A percentile compares a stretch with the other conserved stretches of the same genome.
Evolutionary conservation across 2,797 vertebrate species (phyloP).

Genomic region (Semaprochilodus insignis): DNA sequence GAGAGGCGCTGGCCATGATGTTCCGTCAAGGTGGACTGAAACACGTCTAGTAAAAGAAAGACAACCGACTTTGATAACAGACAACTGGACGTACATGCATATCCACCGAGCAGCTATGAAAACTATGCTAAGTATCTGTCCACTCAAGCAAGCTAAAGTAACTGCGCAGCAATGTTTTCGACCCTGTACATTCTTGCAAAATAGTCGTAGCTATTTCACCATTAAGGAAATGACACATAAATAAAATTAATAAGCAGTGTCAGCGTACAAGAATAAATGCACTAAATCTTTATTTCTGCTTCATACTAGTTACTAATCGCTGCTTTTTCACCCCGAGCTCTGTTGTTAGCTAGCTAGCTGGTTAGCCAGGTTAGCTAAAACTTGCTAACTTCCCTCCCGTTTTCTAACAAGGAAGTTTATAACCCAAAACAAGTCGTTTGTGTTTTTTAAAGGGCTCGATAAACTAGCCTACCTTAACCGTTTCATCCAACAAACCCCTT

Average conservation of each 20-base stretch:
- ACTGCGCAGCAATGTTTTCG: background rate
- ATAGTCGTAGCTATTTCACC: background rate
- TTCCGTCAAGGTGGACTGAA: constrained; percentile 15
- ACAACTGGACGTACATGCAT: no score
- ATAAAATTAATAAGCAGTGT: background rate
- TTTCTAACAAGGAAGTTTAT: no score
- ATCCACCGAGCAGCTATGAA: background rate
- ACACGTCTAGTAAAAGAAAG: background rate
- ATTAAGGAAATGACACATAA: background rate
- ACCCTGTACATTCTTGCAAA: background rate
- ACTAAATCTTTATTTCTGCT: background rate
- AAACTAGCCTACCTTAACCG: constrained; percentile 8
- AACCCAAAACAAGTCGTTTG: background rate
- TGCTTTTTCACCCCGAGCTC: no score
- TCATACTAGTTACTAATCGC: background rate
- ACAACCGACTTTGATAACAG: no score
- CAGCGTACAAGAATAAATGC: background rate
- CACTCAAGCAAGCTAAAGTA: background rate
- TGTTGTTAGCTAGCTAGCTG: background rate
- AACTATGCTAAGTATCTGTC: background rate
- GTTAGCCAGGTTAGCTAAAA: background rate
- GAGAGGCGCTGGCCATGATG: constrained; percentile 77
- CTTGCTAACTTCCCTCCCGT: background rate
- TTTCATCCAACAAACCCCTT: constrained; percentile 19
- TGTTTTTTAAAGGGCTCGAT: background rate